Percentiles rank a stretch among this genome's conserved stretches.
These are phyloP conservation scores for Mizuhopecten yessoensis DNA, from an alignment of 1,140 invertebrate species.

Conservation along the genomic window DNA sequence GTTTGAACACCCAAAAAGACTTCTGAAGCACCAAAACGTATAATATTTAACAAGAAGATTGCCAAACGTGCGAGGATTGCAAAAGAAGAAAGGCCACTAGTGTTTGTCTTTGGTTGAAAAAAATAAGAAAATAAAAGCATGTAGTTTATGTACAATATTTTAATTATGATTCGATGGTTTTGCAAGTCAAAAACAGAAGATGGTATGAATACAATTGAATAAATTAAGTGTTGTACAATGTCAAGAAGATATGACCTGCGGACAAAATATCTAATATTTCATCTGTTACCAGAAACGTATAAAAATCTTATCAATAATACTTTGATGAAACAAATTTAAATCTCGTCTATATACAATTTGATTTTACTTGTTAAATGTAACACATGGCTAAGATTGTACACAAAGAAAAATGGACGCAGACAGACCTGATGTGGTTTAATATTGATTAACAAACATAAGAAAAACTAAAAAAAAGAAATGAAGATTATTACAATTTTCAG, in stretches of 20 bases:
- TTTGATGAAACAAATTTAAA: slow-evolving; percentile 21
- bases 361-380: slow-evolving; percentile 17
- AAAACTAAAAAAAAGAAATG: neutral
- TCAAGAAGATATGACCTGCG: neutral
- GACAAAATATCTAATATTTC: slow-evolving; percentile 35
- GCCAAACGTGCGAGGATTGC: too few species aligned
- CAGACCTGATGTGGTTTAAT: neutral
- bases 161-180: slow-evolving; percentile 35
- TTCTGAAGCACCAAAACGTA: too few species aligned
- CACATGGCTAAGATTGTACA: slow-evolving; percentile 24
- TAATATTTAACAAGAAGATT: too few species aligned
- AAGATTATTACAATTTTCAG: neutral
- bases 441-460: neutral
- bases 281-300: slow-evolving; percentile 9
- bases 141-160: slow-evolving; percentile 30
- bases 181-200: slow-evolving; percentile 28
- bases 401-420: neutral
- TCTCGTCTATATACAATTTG: slow-evolving; percentile 35
- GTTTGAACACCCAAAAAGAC: too few species aligned
- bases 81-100: too few species aligned
- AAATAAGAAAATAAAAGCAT: neutral
- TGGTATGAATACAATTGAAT: slow-evolving; percentile 39
- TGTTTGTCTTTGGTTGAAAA: too few species aligned
- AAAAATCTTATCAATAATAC: slow-evolving; percentile 30
- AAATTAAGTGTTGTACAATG: slow-evolving; percentile 2